These are phyloP conservation scores for Cataglyphis cursor DNA, from an alignment of 2,888 invertebrate genomes.

Conservation along the genomic window DNA sequence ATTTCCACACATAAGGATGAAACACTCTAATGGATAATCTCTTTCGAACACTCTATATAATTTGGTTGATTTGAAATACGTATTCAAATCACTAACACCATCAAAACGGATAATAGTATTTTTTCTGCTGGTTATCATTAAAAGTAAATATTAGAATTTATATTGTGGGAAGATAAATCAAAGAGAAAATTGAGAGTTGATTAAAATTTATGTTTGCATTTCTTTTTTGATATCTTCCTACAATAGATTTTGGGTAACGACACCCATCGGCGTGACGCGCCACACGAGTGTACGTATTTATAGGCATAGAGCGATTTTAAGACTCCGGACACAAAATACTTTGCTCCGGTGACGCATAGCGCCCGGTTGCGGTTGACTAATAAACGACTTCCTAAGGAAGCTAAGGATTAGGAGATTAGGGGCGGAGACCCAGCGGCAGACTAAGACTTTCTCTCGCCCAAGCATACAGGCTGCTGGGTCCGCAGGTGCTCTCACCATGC, in stretches of 20 bases:
- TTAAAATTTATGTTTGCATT: neutral
- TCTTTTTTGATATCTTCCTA: neutral
- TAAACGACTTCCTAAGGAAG: conserved; percentile 87
- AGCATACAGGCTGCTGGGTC: conserved; percentile 65
- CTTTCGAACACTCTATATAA: conserved; percentile 1
- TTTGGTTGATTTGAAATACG: conserved; percentile 2
- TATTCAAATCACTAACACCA: neutral
- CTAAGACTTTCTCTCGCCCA: conserved; percentile 72
- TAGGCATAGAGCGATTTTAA: conserved; percentile 65
- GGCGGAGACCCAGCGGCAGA: conserved; percentile 65
- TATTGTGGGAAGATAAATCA: neutral
- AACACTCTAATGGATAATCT: conserved; percentile 28
- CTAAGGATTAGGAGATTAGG: conserved; percentile 86
- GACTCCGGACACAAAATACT: conserved; percentile 58
- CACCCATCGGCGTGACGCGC: conserved; percentile 25
- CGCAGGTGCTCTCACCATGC: conserved; percentile 81
- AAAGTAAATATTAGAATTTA: neutral
- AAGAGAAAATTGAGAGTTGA: neutral
- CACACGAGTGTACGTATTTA: conserved; percentile 62
- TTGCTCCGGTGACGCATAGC: conserved; percentile 74
- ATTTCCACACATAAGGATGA: conserved; percentile 14
- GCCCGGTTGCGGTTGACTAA: conserved; percentile 81
- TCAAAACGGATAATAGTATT: neutral
- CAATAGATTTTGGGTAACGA: neutral
- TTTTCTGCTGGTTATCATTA: neutral